Evolutionary conservation across 2,113 vertebrate genomes (phyloP), one percentile per base, ranked within the genome.

Genomic region (Sinocyclocheilus anshuiensis): DNA sequence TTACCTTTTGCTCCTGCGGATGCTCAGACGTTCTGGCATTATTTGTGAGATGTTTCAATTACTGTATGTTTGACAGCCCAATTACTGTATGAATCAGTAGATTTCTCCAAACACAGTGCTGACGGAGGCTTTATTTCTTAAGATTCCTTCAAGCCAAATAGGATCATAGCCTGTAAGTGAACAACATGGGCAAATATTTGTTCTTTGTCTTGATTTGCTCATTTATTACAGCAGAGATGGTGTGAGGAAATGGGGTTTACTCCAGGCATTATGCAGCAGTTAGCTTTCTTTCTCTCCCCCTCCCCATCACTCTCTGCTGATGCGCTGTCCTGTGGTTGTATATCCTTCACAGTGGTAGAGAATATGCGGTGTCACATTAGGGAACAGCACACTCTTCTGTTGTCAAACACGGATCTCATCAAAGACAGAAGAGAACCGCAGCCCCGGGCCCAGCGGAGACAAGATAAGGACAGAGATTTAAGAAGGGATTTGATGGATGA

Each of bases 401-500:
- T 86, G 87, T 84, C 81, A 84, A 80, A 86, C 87, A 86, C 2
- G 2, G 29, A 80, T 83, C 39, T 77, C 33, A 84, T 84, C 85
- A 88, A 84, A 84, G 59, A 29, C 87, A 53, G 84, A 77, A 74
- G 39, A 69, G 50, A 61, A n/a, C 74, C 50, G 67, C 63, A 39
- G 22, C 84, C 39, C 15, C 20, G 4, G 39, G 29, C 59, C 59
- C 74, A 55, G 61, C 1, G 20, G 63, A 69, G 59, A 12, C 76
- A 55, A 39, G 75, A 45, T 69, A 36, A 59, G 50, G 71, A 53
- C 65, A 69, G 42, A 71, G 84, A 77, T 53, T 77, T 50, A 67
- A 67, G 18, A n/a, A 65, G 84, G 39, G 59, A 53, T 69, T 71
- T 67, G 45, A 79, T n/a, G 16, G 42, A 85, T 67, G 65, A 69